Evolutionary conservation across 2,888 invertebrate genomes (phyloP).

Genomic region (Blastobasis lacticolella): DNA sequence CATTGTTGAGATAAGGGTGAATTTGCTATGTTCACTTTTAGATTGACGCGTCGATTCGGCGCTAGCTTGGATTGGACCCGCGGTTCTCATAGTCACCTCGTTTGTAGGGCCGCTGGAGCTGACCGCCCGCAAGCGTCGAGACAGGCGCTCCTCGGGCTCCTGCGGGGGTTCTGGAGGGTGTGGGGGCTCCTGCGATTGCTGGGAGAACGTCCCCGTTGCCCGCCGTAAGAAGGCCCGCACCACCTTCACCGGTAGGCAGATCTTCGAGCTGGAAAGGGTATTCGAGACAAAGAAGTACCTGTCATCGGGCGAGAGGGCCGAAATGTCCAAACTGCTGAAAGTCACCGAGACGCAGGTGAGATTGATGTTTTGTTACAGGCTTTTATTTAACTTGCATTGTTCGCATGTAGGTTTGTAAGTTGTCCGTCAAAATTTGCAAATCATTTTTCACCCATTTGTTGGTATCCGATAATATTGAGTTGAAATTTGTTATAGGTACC

Average conservation of each 20-base stretch:
- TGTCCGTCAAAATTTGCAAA: too few relatives aligned
- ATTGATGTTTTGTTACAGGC: not conserved
- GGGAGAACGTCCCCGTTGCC: slow-evolving; percentile 70
- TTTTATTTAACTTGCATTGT: too few relatives aligned
- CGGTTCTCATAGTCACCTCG: too few relatives aligned
- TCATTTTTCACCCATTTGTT: too few relatives aligned
- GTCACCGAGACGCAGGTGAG: slow-evolving; percentile 97
- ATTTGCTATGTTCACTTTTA: too few relatives aligned
- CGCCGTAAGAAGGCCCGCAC: slow-evolving; percentile 90
- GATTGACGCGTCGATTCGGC: too few relatives aligned
- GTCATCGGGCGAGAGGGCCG: slow-evolving; percentile 93
- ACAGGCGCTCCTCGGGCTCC: slow-evolving; percentile 51
- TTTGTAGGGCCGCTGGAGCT: slow-evolving; percentile 53
- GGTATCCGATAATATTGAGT: too few relatives aligned
- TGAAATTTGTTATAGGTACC: too few relatives aligned
- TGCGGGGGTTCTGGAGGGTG: slow-evolving; percentile 62
- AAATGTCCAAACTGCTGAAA: slow-evolving; percentile 94
- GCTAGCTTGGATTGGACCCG: too few relatives aligned
- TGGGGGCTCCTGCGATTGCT: slow-evolving; percentile 45
- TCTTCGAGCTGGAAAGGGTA: slow-evolving; percentile 96
- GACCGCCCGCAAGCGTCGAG: slow-evolving; percentile 63
- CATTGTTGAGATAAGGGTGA: too few relatives aligned
- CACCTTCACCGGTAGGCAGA: slow-evolving; percentile 96
- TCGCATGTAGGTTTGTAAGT: too few relatives aligned
- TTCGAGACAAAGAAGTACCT: slow-evolving; percentile 97